Evolutionary conservation across 1,140 invertebrate genomes (phyloP).

Genomic region (Drosophila nigrodunni): DNA sequence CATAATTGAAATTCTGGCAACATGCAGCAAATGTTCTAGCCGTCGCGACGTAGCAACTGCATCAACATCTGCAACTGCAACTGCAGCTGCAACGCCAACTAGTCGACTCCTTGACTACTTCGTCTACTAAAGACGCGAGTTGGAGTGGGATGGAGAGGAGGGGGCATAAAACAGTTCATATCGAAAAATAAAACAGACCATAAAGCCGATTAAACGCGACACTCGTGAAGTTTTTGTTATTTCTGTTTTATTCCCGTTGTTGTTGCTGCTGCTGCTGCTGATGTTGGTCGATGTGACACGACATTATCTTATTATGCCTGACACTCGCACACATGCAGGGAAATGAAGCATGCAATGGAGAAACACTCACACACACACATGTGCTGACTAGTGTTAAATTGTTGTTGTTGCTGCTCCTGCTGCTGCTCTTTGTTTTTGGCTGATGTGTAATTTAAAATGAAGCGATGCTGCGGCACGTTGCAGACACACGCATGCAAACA

Average conservation of each 20-base stretch:
- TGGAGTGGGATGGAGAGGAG: background rate
- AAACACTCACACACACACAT: slow-evolving; percentile 51
- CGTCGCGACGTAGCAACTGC: slow-evolving; percentile 18
- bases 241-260: slow-evolving; percentile 27
- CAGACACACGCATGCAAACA: slow-evolving; percentile 29
- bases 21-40: slow-evolving; percentile 75
- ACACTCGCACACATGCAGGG: slow-evolving; percentile 50
- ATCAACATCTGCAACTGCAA: slow-evolving; percentile 3
- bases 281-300: slow-evolving; percentile 62
- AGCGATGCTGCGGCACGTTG: slow-evolving; percentile 74
- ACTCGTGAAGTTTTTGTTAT: slow-evolving; percentile 65
- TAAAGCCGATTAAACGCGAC: slow-evolving; percentile 80
- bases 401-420: slow-evolving; percentile 55
- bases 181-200: slow-evolving; percentile 81
- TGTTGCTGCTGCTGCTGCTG: slow-evolving; percentile 32
- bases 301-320: slow-evolving; percentile 80
- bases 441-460: slow-evolving; percentile 80
- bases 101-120: background rate
- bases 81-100: slow-evolving; percentile 33
- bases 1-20: slow-evolving; percentile 78
- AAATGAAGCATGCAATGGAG: slow-evolving; percentile 11
- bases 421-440: slow-evolving; percentile 30
- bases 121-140: too few species aligned
- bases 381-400: slow-evolving; percentile 72
- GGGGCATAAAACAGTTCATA: slow-evolving; percentile 73